Evolutionary conservation across 2,113 vertebrate species (phyloP).

Genomic region (Callipepla squamata): DNA sequence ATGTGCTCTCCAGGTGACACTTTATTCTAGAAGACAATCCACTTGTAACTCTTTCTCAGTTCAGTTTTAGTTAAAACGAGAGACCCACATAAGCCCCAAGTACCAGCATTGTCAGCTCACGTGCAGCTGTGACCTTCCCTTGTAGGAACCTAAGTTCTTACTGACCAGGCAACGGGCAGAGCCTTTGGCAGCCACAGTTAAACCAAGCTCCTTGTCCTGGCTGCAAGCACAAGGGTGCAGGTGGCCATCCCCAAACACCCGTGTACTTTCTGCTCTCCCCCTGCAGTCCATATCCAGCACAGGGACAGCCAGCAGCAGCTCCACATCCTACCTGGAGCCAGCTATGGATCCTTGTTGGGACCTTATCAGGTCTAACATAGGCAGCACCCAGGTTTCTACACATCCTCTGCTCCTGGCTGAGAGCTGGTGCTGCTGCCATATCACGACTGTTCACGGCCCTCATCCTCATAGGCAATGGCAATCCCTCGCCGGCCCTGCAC

Average conservation of each 20-base stretch:
- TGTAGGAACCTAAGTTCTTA: background rate
- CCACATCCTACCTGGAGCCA: background rate
- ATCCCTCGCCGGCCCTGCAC: constrained; percentile 89
- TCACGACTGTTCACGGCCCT: constrained; percentile 65
- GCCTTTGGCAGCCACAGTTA: fast-evolving
- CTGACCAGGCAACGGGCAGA: background rate
- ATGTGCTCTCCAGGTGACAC: fast-evolving
- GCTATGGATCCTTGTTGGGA: fast-evolving
- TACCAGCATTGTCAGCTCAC: background rate
- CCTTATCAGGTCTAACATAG: background rate
- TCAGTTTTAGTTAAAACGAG: constrained; percentile 7
- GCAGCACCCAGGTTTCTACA: fast-evolving
- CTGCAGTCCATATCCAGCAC: fast-evolving
- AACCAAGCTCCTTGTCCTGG: background rate
- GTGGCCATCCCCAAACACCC: fast-evolving
- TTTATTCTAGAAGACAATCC: background rate
- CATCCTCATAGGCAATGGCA: constrained; percentile 95
- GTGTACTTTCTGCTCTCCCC: background rate
- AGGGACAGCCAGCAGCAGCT: background rate
- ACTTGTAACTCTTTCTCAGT: background rate
- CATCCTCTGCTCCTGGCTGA: fast-evolving
- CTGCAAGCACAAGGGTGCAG: fast-evolving
- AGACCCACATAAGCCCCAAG: background rate
- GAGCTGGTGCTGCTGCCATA: fast-evolving
- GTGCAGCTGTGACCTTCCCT: background rate